A percentile compares a stretch with the other conserved stretches of the same genome.
Conservation (phyloP, 2,797 vertebrate species). For the Crenuchus spilurus region DNA sequence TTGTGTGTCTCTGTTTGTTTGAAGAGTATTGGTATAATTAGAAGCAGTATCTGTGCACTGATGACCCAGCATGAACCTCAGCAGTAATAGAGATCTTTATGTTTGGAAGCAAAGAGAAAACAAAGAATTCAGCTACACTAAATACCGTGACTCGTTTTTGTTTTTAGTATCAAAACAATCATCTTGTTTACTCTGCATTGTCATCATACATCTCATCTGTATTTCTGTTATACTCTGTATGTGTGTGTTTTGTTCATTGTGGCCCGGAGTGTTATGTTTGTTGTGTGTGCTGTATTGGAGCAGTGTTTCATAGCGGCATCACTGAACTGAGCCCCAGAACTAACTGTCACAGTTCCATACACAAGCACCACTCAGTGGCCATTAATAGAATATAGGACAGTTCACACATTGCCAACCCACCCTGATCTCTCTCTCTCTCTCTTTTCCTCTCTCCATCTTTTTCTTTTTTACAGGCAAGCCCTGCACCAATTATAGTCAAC, state of each 20-base stretch:
- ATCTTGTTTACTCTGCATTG: not conserved
- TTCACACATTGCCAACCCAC: constrained; percentile 42
- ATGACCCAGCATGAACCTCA: not conserved
- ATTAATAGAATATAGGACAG: constrained; percentile 63
- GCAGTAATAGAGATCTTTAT: constrained; percentile 21
- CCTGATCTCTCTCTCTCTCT: constrained; percentile 49
- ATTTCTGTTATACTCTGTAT: not conserved
- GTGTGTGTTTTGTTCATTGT: constrained; percentile 3
- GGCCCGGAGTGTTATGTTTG: constrained; percentile 6
- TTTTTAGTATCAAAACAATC: not conserved
- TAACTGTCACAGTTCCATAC: constrained; percentile 36
- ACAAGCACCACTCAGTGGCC: constrained; percentile 52
- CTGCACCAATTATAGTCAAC: constrained; percentile 95
- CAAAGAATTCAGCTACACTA: constrained; percentile 2
- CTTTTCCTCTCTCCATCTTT: constrained; percentile 28
- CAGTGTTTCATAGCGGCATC: constrained; percentile 22
- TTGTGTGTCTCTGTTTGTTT: too few relatives aligned
- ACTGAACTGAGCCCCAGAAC: constrained; percentile 21
- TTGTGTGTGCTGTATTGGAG: constrained; percentile 17
- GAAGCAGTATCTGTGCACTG: constrained; percentile 6
- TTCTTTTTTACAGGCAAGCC: constrained; percentile 84
- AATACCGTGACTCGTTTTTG: constrained; percentile 8
- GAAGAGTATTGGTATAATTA: not conserved
- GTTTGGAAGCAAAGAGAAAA: constrained; percentile 14
- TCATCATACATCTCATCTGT: constrained; percentile 6